phyloP scores from a whole-genome alignment of 2,888 invertebrate genomes.

The Hartigia nigra region DNA sequence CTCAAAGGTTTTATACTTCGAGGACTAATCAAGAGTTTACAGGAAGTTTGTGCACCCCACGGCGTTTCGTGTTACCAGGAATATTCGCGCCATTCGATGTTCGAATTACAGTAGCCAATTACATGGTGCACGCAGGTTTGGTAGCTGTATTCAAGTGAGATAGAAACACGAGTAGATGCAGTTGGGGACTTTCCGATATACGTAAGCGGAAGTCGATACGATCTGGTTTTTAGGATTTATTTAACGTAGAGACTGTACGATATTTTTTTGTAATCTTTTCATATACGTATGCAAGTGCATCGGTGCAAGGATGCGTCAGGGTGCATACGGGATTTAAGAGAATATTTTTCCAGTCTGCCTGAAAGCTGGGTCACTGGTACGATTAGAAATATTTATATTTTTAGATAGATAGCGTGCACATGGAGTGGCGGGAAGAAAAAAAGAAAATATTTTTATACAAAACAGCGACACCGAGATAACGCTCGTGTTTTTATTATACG shows the following conservation, averaged over 20 bases:
- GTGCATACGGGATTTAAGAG: slow-evolving; percentile 13
- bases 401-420: slow-evolving; percentile 25
- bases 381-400: slow-evolving; percentile 39
- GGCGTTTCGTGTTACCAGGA: neutral
- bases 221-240: neutral
- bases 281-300: neutral
- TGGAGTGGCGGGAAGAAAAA: slow-evolving; percentile 2
- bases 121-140: neutral
- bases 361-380: slow-evolving; percentile 7
- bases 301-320: neutral
- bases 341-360: slow-evolving; percentile 10
- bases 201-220: neutral
- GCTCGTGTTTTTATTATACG: neutral
- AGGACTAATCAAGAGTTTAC: neutral
- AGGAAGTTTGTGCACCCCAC: neutral
- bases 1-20: neutral
- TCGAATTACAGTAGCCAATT: neutral
- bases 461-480: neutral
- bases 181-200: neutral
- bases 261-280: neutral
- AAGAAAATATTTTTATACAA: neutral
- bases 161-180: neutral
- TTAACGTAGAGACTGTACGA: neutral
- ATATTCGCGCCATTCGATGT: neutral
- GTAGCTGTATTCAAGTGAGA: neutral